phyloP scores from a whole-genome alignment of 2,113 vertebrate genomes.

The Grammomys surdaster region DNA sequence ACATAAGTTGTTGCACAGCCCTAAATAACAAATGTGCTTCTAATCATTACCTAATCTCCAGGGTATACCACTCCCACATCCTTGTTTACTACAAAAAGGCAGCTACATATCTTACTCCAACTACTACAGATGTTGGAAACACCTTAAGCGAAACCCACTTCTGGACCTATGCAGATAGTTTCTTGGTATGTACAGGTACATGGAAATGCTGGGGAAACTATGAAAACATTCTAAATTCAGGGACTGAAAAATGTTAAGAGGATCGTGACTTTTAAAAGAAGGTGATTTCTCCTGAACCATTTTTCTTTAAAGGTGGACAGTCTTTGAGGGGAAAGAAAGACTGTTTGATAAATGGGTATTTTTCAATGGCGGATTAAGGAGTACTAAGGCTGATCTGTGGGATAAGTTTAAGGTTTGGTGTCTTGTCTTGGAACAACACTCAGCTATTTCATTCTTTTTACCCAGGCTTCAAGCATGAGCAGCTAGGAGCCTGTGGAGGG shows the following conservation, averaged over 20 bases:
- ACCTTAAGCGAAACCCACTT: neutral
- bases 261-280: neutral
- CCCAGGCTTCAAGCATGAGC: slow-evolving; percentile 19
- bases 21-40: neutral
- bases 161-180: neutral
- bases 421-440: slow-evolving; percentile 36
- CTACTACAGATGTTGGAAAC: neutral
- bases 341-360: neutral
- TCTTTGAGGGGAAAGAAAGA: slow-evolving; percentile 26
- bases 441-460: neutral
- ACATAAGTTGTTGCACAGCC: neutral
- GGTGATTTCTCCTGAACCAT: neutral
- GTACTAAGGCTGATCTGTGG: neutral
- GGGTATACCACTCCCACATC: neutral
- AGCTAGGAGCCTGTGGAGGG: neutral
- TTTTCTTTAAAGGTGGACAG: neutral
- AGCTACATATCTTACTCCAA: neutral
- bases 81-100: neutral
- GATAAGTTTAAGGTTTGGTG: neutral
- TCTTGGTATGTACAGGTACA: neutral
- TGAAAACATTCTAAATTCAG: neutral
- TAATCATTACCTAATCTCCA: neutral
- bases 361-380: neutral
- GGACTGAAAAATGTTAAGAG: neutral
- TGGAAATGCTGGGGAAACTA: neutral